Evolutionary conservation across 2,888 invertebrate species (phyloP), one percentile per base, ranked within the genome.

Genomic region (Caenorhabditis sulstoni): DNA sequence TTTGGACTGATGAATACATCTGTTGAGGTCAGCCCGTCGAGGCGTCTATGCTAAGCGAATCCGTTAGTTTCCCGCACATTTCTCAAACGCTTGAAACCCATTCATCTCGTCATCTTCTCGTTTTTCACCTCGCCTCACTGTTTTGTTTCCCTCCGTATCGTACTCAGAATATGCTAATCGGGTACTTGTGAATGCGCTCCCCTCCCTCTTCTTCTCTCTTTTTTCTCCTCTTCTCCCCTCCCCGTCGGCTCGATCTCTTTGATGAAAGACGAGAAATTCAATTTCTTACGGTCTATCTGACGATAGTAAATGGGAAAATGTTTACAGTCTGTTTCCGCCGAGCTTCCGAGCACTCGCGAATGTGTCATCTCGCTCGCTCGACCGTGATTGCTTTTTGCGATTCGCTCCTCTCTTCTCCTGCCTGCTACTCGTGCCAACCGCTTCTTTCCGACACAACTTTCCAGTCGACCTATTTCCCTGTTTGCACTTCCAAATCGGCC

Each of bases 171-270:
- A 68, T 68, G 68, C 68, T 41, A 68, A 68, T 50, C 44, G 23
- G 68, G 68, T 68, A 68, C 68, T 68, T 68, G 68, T 68, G 14
- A 68, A 68, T 50, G 39, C 58, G 23, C 23, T 14, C 18, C 8
- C 20, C 20, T 23, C 52, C 35, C 49, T 4, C 11, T n/a, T 39
- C 29, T 20, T 59, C 50, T 58, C 67, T 18, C 20, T 39, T 49
- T 57, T 52, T 59, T 22, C 12, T 8, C 39, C 35, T 67, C 18
- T 23, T 35, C 8, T 2, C 1, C 14, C 5, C 29, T 20, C 20
- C 1, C 4, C 20, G 29, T 39, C 67, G 67, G 67, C 50, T 18
- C 9, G 2, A 49, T 29, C 20, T 2, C 52, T 59, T 68, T 68
- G 52, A 67, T 67, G 29, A 45, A n/a, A 20, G 37, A 22, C 1